Base-by-base conservation (phyloP, 2,888 invertebrate genomes). In the Drosophila niveifrons region DNA sequence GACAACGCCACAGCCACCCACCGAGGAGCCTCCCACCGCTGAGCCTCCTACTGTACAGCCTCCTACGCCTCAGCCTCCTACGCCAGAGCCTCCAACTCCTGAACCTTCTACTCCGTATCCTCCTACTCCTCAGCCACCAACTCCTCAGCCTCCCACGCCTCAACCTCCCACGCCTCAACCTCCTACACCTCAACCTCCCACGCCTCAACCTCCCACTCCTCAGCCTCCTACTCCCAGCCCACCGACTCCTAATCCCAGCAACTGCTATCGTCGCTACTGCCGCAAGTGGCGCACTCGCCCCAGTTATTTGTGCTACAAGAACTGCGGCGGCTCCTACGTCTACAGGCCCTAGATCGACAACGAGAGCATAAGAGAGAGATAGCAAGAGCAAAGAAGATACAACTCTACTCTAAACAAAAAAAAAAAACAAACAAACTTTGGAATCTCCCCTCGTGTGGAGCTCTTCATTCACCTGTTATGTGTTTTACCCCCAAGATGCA, bases 211-310 rank as follows among this genome's bases (percentile, higher is more conserved):
- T 7, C 61, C 67, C 7, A 73, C 80, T 0, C 53, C 62, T 2
- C 34, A 43, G 0, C 63, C 70, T 1, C 69, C 78, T 0, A 79
- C 81, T 0, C 71, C 71, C 1, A 11, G 18, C 1, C 75, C 87
- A 11, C 64, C 82, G 0, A 68, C 74, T 8, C 86, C 84, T 6
- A 77, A 67, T 48, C 88, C 83, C 34, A 61, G 63, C 39, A 69
- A 56, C 4, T 86, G 86, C 28, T 86, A 88, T 56, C 87, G 87
- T 13, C 84, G 86, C 59, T 88, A 88, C 51, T 86, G 86, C 53
- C 87, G 84, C 69, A 86, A 75, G 53, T 86, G 89, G 87, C 75
- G 86, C 28, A 57, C 56, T 13, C 76, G 87, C 3, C 88, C 86
- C 70, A 84, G 74, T 70, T 75, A 76, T 43, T 43, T 87, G 36